Evolutionary conservation across 2,888 invertebrate genomes (phyloP).

Genomic region (Belgica antarctica): DNA sequence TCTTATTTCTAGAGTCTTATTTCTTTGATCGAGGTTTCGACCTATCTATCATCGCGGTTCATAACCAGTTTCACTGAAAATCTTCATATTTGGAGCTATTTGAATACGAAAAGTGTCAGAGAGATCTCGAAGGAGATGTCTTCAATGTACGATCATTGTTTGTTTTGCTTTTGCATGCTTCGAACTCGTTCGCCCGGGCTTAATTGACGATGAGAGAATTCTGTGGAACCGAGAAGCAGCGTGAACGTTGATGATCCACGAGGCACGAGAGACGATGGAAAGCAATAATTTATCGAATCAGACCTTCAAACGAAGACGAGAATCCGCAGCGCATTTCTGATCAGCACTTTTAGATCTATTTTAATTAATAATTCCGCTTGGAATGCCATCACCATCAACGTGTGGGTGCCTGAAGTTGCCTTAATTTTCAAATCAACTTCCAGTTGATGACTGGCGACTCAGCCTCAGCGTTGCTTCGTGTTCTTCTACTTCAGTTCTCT

Average conservation of each 20-base stretch:
- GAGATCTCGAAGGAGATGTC: constrained; percentile 9
- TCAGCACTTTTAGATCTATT: constrained; percentile 18
- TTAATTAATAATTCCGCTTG: constrained; percentile 8
- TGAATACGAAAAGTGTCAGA: not conserved
- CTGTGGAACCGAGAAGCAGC: not conserved
- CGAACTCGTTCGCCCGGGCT: not conserved
- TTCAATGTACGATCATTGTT: not conserved
- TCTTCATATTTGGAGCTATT: constrained; percentile 15
- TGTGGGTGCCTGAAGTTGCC: constrained; percentile 12
- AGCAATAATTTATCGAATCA: not conserved
- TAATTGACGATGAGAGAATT: not conserved
- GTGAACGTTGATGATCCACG: not conserved
- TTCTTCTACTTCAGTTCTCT: constrained; percentile 9
- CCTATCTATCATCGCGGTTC: constrained; percentile 41
- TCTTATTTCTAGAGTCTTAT: constrained; percentile 20
- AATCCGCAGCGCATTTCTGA: not conserved
- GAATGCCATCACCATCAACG: not conserved
- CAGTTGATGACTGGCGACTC: constrained; percentile 35
- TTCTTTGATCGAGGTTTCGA: constrained; percentile 17
- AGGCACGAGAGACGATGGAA: constrained; percentile 19
- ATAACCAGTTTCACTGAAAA: constrained; percentile 34
- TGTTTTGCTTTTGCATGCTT: not conserved
- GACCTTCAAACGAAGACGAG: not conserved
- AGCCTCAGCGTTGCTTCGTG: not conserved
- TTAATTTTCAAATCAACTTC: constrained; percentile 34